Evolutionary conservation across 2,888 invertebrate genomes (phyloP).

Genomic region (Aphrophora alni): DNA sequence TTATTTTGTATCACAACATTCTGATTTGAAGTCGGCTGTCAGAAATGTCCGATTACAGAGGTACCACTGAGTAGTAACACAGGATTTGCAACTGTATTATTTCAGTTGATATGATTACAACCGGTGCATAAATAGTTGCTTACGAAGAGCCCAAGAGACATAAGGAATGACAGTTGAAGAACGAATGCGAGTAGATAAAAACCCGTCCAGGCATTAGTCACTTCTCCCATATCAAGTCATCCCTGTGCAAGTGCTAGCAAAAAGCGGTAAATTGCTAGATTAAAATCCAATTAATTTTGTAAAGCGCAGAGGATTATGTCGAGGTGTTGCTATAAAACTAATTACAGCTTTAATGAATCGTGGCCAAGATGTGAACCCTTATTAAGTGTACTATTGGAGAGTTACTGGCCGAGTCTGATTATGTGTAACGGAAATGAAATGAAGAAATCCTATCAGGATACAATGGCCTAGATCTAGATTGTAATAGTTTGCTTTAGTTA

Average conservation of each 20-base stretch:
- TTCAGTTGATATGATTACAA: not conserved
- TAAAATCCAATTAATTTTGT: not conserved
- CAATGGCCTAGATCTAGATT: too few relatives aligned
- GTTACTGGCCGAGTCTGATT: not conserved
- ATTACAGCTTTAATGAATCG: not conserved
- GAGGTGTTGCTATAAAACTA: not conserved
- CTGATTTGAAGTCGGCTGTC: too few relatives aligned
- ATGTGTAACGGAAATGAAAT: not conserved
- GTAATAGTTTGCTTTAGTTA: too few relatives aligned
- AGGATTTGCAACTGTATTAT: too few relatives aligned
- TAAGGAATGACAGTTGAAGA: not conserved
- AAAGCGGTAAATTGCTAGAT: constrained; percentile 1
- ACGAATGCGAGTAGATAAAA: not conserved
- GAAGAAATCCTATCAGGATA: not conserved
- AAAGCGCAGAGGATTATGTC: not conserved
- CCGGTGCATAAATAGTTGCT: not conserved
- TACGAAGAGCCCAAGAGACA: not conserved
- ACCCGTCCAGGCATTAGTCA: not conserved
- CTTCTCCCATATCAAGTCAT: not conserved
- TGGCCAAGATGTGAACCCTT: not conserved
- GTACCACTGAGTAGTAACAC: too few relatives aligned
- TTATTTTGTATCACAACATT: too few relatives aligned
- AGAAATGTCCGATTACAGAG: too few relatives aligned
- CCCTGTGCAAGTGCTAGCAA: not conserved
- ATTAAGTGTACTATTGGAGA: not conserved